Conservation (phyloP, 2,888 invertebrate species). For the Pammene fasciana region DNA sequence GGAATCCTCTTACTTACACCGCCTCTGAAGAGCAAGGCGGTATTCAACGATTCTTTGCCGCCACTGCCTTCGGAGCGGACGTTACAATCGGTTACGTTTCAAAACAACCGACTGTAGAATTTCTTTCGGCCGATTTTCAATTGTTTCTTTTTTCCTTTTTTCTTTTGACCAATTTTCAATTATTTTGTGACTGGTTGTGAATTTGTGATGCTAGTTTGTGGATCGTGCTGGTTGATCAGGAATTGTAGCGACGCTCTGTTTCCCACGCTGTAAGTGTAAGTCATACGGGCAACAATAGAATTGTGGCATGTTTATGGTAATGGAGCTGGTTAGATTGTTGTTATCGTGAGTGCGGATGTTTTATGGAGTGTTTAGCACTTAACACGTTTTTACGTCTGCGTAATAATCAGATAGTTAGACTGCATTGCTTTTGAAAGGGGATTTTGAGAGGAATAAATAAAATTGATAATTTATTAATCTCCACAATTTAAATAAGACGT, state of each 20-base stretch:
- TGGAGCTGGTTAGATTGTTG: constrained; percentile 11
- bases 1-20: constrained; percentile 11
- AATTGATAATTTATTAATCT: no score
- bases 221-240: constrained; percentile 18
- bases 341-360: constrained; percentile 25
- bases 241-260: constrained; percentile 23
- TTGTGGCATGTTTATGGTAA: constrained; percentile 21
- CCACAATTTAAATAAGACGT: no score
- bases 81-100: constrained; percentile 34
- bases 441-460: neutral
- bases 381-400: constrained; percentile 6
- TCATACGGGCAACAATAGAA: constrained; percentile 19
- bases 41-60: constrained; percentile 24
- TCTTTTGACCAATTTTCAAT: constrained; percentile 8
- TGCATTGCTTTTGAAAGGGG: neutral
- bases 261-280: constrained; percentile 29
- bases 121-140: constrained; percentile 8
- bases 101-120: constrained; percentile 26
- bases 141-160: neutral
- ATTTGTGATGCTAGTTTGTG: constrained; percentile 21
- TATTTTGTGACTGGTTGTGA: constrained; percentile 2
- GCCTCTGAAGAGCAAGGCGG: constrained; percentile 17
- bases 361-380: constrained; percentile 6
- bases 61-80: constrained; percentile 30
- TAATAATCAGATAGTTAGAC: neutral